Evolutionary conservation across 2,113 vertebrate genomes (phyloP).

Genomic region (Hyla sarda): DNA sequence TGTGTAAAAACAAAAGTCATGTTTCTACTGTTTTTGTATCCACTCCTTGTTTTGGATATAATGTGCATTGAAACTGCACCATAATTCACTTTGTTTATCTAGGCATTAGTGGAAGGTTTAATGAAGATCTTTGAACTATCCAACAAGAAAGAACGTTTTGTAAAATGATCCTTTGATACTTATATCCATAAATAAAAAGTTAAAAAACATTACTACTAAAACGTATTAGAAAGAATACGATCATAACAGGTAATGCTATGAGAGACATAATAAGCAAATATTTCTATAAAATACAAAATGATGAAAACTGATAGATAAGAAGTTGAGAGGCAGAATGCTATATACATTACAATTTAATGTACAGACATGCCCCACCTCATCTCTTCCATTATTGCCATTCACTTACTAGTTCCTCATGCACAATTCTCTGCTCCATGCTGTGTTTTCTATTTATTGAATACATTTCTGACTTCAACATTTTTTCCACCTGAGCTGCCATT

Average conservation of each 20-base stretch:
- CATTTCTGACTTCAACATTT: slow-evolving; percentile 95
- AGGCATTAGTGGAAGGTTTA: too few relatives aligned
- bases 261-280: not conserved
- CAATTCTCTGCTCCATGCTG: slow-evolving; percentile 96
- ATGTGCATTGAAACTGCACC: too few relatives aligned
- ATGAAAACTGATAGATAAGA: not conserved
- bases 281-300: not conserved
- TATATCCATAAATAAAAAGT: too few relatives aligned
- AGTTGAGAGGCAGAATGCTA: slow-evolving; percentile 80
- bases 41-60: too few relatives aligned
- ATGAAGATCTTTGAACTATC: too few relatives aligned
- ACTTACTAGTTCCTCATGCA: slow-evolving; percentile 95
- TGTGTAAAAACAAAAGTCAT: too few relatives aligned
- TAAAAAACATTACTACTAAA: too few relatives aligned
- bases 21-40: too few relatives aligned
- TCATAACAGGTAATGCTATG: not conserved
- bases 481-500: slow-evolving; percentile 98
- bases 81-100: too few relatives aligned
- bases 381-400: slow-evolving; percentile 88
- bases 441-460: slow-evolving; percentile 99
- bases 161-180: too few relatives aligned
- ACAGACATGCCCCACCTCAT: slow-evolving; percentile 98
- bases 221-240: too few relatives aligned
- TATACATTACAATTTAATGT: slow-evolving; percentile 97
- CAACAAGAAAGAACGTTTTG: too few relatives aligned